Evolutionary conservation across 2,797 vertebrate genomes (phyloP).

Genomic region (Peromyscus aztecus): DNA sequence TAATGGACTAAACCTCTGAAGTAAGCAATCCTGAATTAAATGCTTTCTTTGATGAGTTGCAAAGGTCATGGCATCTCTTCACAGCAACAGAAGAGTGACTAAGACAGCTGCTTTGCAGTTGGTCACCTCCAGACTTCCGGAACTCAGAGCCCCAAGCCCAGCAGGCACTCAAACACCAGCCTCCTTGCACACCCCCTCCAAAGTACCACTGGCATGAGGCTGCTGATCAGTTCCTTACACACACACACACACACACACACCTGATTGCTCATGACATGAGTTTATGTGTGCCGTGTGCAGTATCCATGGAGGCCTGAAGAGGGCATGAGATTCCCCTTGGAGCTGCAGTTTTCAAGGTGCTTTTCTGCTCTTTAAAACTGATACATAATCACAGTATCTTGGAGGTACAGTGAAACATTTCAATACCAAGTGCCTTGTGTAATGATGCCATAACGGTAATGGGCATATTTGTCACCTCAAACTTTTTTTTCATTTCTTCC

Average conservation of each 20-base stretch:
- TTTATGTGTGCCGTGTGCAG: neutral
- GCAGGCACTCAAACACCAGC: neutral
- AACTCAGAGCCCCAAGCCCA: neutral
- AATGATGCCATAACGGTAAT: neutral
- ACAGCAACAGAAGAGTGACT: neutral
- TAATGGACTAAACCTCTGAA: neutral
- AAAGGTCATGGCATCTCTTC: neutral
- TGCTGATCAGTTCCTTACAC: neutral
- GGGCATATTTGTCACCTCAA: neutral
- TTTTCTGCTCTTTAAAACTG: neutral
- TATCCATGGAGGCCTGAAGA: neutral
- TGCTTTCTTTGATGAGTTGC: neutral
- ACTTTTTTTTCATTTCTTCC: neutral
- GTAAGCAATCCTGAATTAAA: neutral
- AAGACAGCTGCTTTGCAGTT: neutral
- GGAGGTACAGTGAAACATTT: neutral
- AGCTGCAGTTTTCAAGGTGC: neutral
- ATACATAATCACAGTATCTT: neutral
- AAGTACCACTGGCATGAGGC: neutral
- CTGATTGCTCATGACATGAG: neutral
- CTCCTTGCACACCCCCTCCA: neutral
- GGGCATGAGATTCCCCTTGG: neutral
- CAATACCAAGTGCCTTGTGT: neutral
- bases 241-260: too few species aligned
- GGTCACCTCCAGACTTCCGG: neutral